Evolutionary conservation across 1,140 invertebrate species (phyloP).

Genomic region (Apis laboriosa): DNA sequence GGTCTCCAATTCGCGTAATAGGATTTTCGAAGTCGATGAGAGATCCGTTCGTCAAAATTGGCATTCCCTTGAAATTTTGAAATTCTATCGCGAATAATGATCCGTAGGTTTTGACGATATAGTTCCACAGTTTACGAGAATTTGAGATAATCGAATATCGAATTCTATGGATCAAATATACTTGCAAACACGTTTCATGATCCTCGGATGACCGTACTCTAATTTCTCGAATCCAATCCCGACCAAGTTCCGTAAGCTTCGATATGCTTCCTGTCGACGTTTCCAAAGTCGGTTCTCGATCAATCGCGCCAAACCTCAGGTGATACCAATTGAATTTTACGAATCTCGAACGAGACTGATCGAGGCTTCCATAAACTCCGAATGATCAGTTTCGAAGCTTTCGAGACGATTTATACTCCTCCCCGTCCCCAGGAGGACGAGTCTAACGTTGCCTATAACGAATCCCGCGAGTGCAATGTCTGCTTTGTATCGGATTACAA

Average conservation of each 20-base stretch:
- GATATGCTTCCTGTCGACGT: background rate
- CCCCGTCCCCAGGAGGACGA: background rate
- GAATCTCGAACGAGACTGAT: background rate
- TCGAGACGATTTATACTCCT: conserved; percentile 21
- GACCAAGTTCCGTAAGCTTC: background rate
- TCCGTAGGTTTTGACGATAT: too few species aligned
- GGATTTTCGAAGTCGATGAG: too few species aligned
- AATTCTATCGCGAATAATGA: too few species aligned
- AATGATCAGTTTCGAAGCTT: background rate
- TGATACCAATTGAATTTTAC: background rate
- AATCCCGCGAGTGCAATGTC: background rate
- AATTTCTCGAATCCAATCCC: background rate
- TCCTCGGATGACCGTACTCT: background rate
- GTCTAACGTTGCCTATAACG: conserved; percentile 2
- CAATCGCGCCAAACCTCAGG: too few species aligned
- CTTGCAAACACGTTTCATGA: background rate
- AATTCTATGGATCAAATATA: background rate
- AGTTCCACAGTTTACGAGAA: too few species aligned
- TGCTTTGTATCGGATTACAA: conserved; percentile 2
- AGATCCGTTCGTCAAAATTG: too few species aligned
- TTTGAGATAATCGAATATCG: too few species aligned
- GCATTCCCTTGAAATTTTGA: too few species aligned
- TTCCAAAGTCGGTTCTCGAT: background rate
- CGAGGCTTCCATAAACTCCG: background rate
- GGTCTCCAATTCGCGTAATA: too few species aligned